These are phyloP conservation scores for Fissipunctia ypsillon DNA, from an alignment of 2,888 invertebrate genomes.

Conservation along the genomic window DNA sequence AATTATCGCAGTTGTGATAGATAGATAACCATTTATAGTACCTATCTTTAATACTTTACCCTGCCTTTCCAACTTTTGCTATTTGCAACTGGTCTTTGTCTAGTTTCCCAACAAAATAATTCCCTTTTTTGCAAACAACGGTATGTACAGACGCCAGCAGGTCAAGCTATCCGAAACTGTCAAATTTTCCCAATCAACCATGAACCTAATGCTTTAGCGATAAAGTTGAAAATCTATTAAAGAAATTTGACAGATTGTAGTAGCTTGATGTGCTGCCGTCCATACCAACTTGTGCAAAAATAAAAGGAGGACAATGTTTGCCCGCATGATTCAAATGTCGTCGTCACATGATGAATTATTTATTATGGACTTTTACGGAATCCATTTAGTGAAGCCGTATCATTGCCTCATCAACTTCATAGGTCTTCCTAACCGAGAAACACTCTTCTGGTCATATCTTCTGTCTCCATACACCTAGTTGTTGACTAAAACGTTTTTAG, in stretches of 20 bases:
- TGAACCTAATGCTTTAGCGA: too few relatives aligned
- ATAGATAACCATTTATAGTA: conserved; percentile 37
- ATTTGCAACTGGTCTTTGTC: conserved; percentile 20
- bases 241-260: too few relatives aligned
- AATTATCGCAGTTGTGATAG: conserved; percentile 68
- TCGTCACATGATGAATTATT: conserved; percentile 4
- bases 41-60: conserved; percentile 26
- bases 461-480: not conserved
- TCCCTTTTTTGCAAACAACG: conserved; percentile 20
- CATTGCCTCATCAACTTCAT: not conserved
- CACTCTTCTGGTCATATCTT: not conserved
- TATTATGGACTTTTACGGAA: conserved; percentile 19
- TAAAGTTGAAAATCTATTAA: too few relatives aligned
- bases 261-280: too few relatives aligned
- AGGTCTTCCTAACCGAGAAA: not conserved
- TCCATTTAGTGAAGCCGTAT: conserved; percentile 29
- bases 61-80: conserved; percentile 12
- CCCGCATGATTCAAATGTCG: not conserved
- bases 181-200: too few relatives aligned
- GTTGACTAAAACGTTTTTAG: conserved; percentile 9
- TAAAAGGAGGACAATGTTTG: conserved; percentile 15
- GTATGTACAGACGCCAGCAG: too few relatives aligned
- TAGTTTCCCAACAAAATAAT: conserved; percentile 1
- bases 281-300: conserved; percentile 14
- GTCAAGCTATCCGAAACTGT: too few relatives aligned